phyloP scores from a whole-genome alignment of 2,888 invertebrate genomes.

The Opisthograptis luteolata region DNA sequence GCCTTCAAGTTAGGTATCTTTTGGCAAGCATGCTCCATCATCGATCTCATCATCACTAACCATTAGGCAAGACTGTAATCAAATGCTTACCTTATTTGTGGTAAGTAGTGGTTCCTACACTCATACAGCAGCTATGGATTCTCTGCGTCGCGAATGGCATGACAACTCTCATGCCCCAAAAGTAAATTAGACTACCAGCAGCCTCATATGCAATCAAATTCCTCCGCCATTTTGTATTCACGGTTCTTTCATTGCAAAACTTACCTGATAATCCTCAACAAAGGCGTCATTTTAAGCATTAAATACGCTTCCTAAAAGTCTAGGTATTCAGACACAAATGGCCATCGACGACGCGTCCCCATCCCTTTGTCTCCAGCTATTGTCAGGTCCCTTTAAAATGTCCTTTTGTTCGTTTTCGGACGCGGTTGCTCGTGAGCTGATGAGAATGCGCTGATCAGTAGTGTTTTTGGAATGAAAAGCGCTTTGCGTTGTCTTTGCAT shows the following conservation, averaged over 20 bases:
- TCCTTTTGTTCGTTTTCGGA: conserved; percentile 28
- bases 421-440: conserved; percentile 14
- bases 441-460: conserved; percentile 4
- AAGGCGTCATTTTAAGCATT: conserved; percentile 6
- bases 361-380: conserved; percentile 25
- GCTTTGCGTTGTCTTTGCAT: not conserved
- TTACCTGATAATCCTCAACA: not conserved
- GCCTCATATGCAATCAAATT: not conserved
- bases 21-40: too few species aligned
- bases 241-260: not conserved
- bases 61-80: too few species aligned
- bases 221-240: not conserved
- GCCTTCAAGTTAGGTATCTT: too few species aligned
- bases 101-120: too few species aligned
- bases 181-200: too few species aligned
- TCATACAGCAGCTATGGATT: too few species aligned
- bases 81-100: too few species aligned
- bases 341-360: conserved; percentile 10
- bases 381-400: conserved; percentile 19
- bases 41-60: too few species aligned
- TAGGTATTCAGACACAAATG: conserved; percentile 23
- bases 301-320: conserved; percentile 1
- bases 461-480: not conserved
- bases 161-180: too few species aligned
- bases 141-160: too few species aligned